phyloP scores from a whole-genome alignment of 2,113 vertebrate species.

The Pseudorectes ferrugineus region DNA sequence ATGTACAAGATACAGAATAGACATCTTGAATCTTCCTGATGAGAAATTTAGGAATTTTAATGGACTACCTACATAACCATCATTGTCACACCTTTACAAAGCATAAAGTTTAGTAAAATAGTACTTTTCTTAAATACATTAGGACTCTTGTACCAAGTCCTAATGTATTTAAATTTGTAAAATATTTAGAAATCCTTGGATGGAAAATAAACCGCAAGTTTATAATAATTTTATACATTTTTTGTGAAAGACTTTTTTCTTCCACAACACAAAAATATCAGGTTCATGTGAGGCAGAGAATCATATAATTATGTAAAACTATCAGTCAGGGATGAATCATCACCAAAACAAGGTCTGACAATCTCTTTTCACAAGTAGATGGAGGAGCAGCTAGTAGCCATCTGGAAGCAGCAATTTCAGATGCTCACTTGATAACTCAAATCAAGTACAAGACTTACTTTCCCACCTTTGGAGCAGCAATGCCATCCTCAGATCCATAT shows the following conservation, averaged over 20 bases:
- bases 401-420: conserved; percentile 11
- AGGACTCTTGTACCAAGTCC: not conserved
- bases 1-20: not conserved
- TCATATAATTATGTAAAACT: conserved; percentile 20
- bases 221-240: not conserved
- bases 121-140: not conserved
- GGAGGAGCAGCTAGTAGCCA: not conserved
- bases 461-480: not conserved
- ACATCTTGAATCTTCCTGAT: not conserved
- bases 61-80: not conserved
- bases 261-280: not conserved
- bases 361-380: conserved; percentile 19
- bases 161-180: not conserved
- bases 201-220: not conserved
- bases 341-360: conserved; percentile 35
- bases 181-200: not conserved
- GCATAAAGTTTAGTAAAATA: not conserved
- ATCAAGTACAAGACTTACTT: not conserved
- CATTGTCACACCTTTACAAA: not conserved
- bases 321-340: conserved; percentile 24
- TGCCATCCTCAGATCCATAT: not conserved
- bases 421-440: not conserved
- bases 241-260: not conserved
- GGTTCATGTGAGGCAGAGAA: not conserved
- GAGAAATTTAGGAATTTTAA: not conserved